A percentile compares a stretch with the other conserved stretches of the same genome.
phyloP scores from a whole-genome alignment of 92 coral and sea anemone genomes.

The Pocillopora meandrina region DNA sequence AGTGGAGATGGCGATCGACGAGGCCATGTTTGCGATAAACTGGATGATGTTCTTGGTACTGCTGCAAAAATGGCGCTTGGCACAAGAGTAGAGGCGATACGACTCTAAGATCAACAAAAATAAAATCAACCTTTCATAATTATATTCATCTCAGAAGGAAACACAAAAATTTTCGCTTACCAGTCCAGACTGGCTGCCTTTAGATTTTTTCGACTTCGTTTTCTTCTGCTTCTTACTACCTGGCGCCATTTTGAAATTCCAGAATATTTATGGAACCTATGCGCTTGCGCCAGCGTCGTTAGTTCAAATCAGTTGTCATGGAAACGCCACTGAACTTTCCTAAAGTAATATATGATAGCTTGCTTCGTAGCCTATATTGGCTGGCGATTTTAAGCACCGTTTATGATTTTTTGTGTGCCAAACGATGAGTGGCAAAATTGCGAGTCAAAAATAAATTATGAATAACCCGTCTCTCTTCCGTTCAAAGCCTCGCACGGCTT shows the following conservation, averaged over 20 bases:
- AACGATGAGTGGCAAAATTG: too few relatives aligned
- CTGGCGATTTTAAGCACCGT: too few relatives aligned
- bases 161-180: constrained; percentile 43
- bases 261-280: constrained; percentile 39
- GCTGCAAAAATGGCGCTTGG: constrained; percentile 98
- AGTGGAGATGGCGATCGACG: constrained; percentile 73
- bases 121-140: background rate
- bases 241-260: constrained; percentile 91
- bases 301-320: constrained; percentile 41
- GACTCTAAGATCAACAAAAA: constrained; percentile 62
- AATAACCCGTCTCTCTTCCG: too few relatives aligned
- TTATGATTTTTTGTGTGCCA: too few relatives aligned
- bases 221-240: constrained; percentile 84
- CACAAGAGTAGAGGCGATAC: constrained; percentile 83
- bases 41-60: constrained; percentile 83
- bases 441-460: too few relatives aligned
- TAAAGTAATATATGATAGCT: too few relatives aligned
- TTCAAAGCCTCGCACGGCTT: too few relatives aligned
- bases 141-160: background rate
- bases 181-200: constrained; percentile 53
- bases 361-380: too few relatives aligned
- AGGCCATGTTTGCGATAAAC: constrained; percentile 90
- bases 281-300: constrained; percentile 81
- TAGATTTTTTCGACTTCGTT: constrained; percentile 47
- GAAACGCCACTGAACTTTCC: background rate